Base-by-base conservation (phyloP, 2,888 invertebrate genomes). In the Gastracanthus pulcherrimus region DNA sequence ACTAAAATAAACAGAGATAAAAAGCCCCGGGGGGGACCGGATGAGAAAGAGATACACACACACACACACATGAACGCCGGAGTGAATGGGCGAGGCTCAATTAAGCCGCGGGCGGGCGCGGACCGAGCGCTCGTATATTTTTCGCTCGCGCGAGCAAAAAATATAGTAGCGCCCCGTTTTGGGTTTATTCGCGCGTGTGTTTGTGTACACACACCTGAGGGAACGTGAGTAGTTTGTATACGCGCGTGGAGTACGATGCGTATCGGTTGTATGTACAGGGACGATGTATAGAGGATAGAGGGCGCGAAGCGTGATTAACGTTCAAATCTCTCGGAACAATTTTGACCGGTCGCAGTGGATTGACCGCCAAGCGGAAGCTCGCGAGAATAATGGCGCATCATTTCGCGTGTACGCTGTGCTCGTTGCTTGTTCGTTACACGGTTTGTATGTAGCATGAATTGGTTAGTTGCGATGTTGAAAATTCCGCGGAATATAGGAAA, bases 291-390 rank as follows among this genome's bases (percentile, higher is more conserved):
- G n/a, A n/a, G n/a, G n/a, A n/a, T n/a, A n/a, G n/a, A n/a, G 23
- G 13, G 26, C 19, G 31, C 29, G 38, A n/a, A 1, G 76, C 67
- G 76, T 51, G 75, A 75, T 66, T 66, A 55, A 55, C 76, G 76
- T 67, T 76, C 45, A 55, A 76, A 67, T 67, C 55, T 66, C 38
- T 16, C 62, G 64, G 76, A 67, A 55, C 55, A 76, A 67, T 76
- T 67, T 67, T n/a, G 55, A 38, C 36, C 48, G 36, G 51, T 26
- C 5, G 45, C 3, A 45, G 45, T n/a, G 45, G 11, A n/a, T n/a
- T n/a, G n/a, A n/a, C n/a, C n/a, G n/a, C 5, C 4, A 1, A 13
- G 5, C 2, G 41, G 26, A 16, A 16, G 36, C 16, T 6, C 31
- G 4, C 6, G 55, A 38, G 67, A 76, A 67, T 55, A 76, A 76